Base-by-base conservation (phyloP, 2,113 vertebrate species). In the Chloroceryle aenea region DNA sequence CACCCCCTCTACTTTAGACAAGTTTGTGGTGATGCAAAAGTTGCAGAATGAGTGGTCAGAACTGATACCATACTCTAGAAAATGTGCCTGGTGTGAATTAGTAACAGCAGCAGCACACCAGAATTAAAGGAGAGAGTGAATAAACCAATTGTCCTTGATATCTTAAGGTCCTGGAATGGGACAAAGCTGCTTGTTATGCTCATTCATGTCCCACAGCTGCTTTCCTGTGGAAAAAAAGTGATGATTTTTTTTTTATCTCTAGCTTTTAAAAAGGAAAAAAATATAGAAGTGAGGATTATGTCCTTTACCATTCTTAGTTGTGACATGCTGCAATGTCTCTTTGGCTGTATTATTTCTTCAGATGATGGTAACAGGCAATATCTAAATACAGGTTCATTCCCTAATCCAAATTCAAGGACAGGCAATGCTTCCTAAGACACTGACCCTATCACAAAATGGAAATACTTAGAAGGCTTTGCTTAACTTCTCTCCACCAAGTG, bases 321-420 rank as follows among this genome's bases (percentile, higher is more conserved):
- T 71, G n/a, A 4, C 38, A 73, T 4, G 7, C 42, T 48, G 38
- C 56, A 23, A 69, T 80, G 52, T 95, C n/a, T 59, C 56, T 34
- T 34, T 34, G 32, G 32, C 14, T 59, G 21, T 52, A 22, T 74
- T 84, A 62, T 95, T 95, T 96, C 86, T 89, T 94, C 55, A 26
- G 9, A 4, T 75, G 77, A 14, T 77, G 20, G 3, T 77, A 84
- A 47, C 7, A 91, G 82, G 47, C 25, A 15, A 23, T 21, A 21
- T 3, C 14, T 66, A 52, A 75, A 72, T 12, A 69, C 77, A 78
- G 75, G 55, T 79, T 76, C 79, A 40, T 74, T 71, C 36, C 45
- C 10, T 6, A 43, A 50, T 32, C n/a, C 50, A 20, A 82, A 96
- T 76, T 80, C 61, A 91, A 87, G 90, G 74, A 7, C 61, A 81